Percentiles rank a stretch among this genome's conserved stretches.
Conservation (phyloP, 2,888 invertebrate species). For the Lasioglossum figueresi region DNA sequence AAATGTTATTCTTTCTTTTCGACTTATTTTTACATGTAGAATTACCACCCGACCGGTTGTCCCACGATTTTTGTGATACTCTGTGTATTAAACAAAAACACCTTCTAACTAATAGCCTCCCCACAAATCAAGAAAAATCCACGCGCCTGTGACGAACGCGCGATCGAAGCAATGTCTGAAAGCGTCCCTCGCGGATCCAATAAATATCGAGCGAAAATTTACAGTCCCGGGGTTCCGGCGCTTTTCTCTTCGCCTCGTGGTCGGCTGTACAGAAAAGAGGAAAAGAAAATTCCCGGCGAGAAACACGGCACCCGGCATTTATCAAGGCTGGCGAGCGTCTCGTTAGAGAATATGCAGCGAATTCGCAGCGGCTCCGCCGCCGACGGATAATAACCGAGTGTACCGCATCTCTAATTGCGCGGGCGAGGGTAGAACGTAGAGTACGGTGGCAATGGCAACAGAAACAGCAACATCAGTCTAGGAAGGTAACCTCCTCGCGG, state of each 20-base stretch:
- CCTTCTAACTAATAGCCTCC: no score
- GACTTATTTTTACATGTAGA: no score
- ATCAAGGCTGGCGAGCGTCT: slow-evolving; percentile 44
- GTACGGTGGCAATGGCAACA: slow-evolving; percentile 25
- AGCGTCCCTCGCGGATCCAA: not conserved
- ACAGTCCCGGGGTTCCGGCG: not conserved
- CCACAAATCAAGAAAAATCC: no score
- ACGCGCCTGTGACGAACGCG: no score
- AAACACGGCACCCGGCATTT: slow-evolving; percentile 40
- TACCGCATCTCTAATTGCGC: slow-evolving; percentile 63
- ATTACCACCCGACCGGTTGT: no score
- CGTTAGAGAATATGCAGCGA: slow-evolving; percentile 37
- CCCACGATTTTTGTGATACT: no score
- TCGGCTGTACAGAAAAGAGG: not conserved
- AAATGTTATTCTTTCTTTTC: no score
- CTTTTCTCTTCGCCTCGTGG: not conserved
- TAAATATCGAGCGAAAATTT: not conserved
- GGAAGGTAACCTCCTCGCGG: slow-evolving; percentile 34
- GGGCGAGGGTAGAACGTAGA: slow-evolving; percentile 35
- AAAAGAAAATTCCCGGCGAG: not conserved
- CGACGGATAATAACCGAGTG: slow-evolving; percentile 65
- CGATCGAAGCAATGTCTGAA: no score
- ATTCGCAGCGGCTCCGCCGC: slow-evolving; percentile 43
- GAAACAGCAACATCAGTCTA: slow-evolving; percentile 25
- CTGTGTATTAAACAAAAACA: no score